phyloP scores from a whole-genome alignment of 2,797 vertebrate genomes.

The Pelobates cultripes region DNA sequence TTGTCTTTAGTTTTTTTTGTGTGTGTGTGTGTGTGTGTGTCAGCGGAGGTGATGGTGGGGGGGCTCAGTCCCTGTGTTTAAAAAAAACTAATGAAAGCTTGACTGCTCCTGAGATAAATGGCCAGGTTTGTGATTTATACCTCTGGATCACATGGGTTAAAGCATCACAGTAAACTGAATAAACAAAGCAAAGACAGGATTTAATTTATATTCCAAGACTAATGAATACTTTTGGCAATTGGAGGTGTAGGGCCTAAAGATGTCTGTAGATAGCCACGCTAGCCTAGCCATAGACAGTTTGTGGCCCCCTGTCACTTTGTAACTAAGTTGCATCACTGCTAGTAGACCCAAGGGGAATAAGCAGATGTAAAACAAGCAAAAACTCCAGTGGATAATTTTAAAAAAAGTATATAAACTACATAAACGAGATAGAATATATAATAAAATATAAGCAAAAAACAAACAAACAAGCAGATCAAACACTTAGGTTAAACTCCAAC shows the following conservation, averaged over 20 bases:
- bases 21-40: not conserved
- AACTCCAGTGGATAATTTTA: too few relatives aligned
- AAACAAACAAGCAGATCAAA: too few relatives aligned
- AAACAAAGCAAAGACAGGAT: slow-evolving; percentile 65
- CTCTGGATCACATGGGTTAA: slow-evolving; percentile 64
- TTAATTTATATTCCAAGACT: slow-evolving; percentile 70
- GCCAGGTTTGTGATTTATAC: slow-evolving; percentile 65
- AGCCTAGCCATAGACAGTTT: not conserved
- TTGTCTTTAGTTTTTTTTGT: too few relatives aligned
- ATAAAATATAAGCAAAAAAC: too few relatives aligned
- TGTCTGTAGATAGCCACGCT: not conserved
- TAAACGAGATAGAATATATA: too few relatives aligned
- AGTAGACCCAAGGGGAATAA: too few relatives aligned
- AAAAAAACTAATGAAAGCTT: slow-evolving; percentile 25
- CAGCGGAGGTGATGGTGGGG: slow-evolving; percentile 40
- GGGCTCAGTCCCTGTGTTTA: slow-evolving; percentile 63
- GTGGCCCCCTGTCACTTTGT: too few relatives aligned
- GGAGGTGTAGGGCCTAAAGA: slow-evolving; percentile 54
- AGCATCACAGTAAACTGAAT: slow-evolving; percentile 77
- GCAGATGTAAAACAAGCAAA: too few relatives aligned
- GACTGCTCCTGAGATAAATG: slow-evolving; percentile 42
- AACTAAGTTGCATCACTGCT: too few relatives aligned
- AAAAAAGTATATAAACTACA: too few relatives aligned
- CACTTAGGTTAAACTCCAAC: too few relatives aligned
- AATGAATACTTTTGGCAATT: slow-evolving; percentile 66